Evolutionary conservation across 2,797 vertebrate genomes (phyloP).

Genomic region (Acestrorhynchus altus): DNA sequence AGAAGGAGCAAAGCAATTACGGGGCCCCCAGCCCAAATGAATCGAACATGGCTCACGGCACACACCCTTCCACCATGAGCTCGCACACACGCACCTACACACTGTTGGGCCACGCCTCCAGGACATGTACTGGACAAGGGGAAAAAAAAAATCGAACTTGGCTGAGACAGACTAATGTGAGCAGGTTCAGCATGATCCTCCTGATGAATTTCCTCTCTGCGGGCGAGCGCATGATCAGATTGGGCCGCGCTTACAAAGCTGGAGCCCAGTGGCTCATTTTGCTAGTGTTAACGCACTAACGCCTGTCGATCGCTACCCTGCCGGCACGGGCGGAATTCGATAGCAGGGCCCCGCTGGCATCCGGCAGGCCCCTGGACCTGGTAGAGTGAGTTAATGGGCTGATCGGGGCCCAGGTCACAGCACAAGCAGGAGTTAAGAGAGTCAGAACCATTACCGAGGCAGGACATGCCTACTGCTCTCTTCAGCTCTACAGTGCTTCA

Average conservation of each 20-base stretch:
- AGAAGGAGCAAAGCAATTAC: constrained; percentile 92
- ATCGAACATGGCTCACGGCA: constrained; percentile 85
- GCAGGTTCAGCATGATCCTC: constrained; percentile 61
- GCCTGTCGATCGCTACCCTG: constrained; percentile 86
- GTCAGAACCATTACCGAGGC: constrained; percentile 81
- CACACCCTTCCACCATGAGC: constrained; percentile 66
- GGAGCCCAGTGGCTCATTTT: constrained; percentile 87
- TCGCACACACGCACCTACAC: constrained; percentile 64
- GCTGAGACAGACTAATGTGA: constrained; percentile 50
- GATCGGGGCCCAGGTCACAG: constrained; percentile 84
- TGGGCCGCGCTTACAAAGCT: constrained; percentile 79
- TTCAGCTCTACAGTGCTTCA: constrained; percentile 58
- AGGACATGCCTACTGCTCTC: constrained; percentile 72
- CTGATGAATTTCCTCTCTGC: constrained; percentile 86
- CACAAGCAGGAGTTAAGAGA: constrained; percentile 72
- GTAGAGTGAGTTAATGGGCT: constrained; percentile 82
- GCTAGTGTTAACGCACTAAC: constrained; percentile 82
- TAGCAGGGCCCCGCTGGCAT: constrained; percentile 83
- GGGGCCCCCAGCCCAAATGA: constrained; percentile 88
- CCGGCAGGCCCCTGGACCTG: constrained; percentile 79
- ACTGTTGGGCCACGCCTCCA: constrained; percentile 83
- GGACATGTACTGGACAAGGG: constrained; percentile 80
- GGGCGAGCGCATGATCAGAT: constrained; percentile 82
- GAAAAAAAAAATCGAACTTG: constrained; percentile 24
- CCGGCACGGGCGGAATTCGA: constrained; percentile 82